Evolutionary conservation across 1,140 invertebrate genomes (phyloP).

Genomic region (Drosophila asahinai): DNA sequence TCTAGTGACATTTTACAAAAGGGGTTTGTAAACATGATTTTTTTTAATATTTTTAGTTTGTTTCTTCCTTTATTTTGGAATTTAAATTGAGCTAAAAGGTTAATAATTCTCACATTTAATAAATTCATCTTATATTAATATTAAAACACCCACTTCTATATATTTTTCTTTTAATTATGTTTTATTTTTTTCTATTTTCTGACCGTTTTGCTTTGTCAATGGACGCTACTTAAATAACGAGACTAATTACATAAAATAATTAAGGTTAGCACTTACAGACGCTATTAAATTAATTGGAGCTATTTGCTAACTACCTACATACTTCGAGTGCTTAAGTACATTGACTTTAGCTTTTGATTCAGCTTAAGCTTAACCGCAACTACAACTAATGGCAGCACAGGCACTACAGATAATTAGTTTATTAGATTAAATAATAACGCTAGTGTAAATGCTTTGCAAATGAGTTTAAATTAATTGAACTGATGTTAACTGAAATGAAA

Average conservation of each 20-base stretch:
- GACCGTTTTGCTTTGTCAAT: constrained; percentile 11
- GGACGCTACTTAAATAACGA: constrained; percentile 27
- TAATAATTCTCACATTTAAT: too few species aligned
- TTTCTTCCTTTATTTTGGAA: too few species aligned
- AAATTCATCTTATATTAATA: too few species aligned
- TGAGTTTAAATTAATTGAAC: constrained; percentile 68
- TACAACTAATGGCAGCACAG: constrained; percentile 71
- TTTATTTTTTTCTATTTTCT: constrained; percentile 34
- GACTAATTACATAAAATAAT: constrained; percentile 19
- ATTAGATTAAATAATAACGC: constrained; percentile 35
- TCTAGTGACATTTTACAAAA: constrained; percentile 12
- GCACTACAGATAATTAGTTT: constrained; percentile 33
- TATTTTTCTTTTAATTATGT: background rate
- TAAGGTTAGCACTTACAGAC: constrained; percentile 23
- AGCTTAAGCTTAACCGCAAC: constrained; percentile 38
- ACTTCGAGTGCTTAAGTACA: constrained; percentile 72
- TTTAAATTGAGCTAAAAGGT: too few species aligned
- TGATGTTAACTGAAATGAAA: constrained; percentile 32
- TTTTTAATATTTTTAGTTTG: background rate
- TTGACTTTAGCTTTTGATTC: constrained; percentile 45
- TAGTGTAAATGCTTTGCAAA: constrained; percentile 64
- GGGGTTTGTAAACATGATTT: background rate
- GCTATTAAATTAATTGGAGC: constrained; percentile 38
- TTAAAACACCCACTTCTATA: background rate
- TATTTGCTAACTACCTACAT: constrained; percentile 62